Evolutionary conservation across 2,797 vertebrate species (phyloP).

Genomic region (Manis pentadactyla): DNA sequence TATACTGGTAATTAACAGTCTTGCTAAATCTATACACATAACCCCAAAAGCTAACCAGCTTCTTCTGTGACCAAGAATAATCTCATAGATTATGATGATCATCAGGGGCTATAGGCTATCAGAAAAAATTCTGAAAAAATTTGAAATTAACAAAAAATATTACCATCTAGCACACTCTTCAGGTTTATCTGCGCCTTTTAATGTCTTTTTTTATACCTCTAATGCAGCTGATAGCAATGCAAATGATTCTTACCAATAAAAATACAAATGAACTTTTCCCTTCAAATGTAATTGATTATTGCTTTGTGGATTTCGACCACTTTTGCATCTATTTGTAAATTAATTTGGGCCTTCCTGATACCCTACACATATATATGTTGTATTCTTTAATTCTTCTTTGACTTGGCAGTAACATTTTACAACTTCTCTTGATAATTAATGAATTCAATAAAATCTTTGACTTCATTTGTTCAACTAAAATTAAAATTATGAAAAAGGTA

Average conservation of each 20-base stretch:
- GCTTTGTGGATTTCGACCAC: neutral
- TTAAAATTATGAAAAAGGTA: neutral
- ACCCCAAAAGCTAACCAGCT: neutral
- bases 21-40: neutral
- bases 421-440: neutral
- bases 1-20: neutral
- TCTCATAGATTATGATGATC: neutral
- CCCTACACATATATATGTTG: neutral
- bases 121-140: neutral
- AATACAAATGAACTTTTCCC: neutral
- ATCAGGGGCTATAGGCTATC: neutral
- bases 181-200: neutral
- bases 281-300: neutral
- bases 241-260: neutral
- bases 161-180: neutral
- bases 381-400: neutral
- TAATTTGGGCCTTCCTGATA: neutral
- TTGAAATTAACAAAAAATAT: neutral
- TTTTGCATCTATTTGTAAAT: neutral
- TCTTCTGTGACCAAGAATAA: neutral
- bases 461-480: neutral
- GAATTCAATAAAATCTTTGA: slow-evolving; percentile 1
- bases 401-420: neutral
- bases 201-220: neutral
- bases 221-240: neutral